Evolutionary conservation across 1,140 invertebrate genomes (phyloP).

Genomic region (Tetramorium simillimum): DNA sequence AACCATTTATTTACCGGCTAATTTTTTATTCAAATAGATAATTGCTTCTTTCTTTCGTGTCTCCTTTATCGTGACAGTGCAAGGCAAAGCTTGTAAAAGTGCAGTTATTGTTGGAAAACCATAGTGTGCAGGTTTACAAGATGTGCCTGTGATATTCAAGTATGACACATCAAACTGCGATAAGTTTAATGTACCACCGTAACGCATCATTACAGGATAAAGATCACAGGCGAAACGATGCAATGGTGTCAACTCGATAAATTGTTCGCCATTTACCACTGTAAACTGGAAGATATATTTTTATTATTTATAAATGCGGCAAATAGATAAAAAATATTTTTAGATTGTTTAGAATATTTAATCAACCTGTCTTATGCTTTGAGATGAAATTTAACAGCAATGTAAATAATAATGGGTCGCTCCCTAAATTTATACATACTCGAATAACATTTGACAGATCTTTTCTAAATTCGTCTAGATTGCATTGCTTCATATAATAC

Average conservation of each 20-base stretch:
- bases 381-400: neutral
- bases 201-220: conserved; percentile 86
- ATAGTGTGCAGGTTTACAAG: conserved; percentile 86
- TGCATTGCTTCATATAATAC: conserved; percentile 84
- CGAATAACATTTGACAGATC: conserved; percentile 85
- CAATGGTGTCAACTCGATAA: conserved; percentile 86
- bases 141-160: conserved; percentile 85
- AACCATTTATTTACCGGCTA: conserved; percentile 75
- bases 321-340: neutral
- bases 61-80: conserved; percentile 85
- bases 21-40: conserved; percentile 83
- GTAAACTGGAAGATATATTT: conserved; percentile 77
- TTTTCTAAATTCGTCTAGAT: conserved; percentile 84
- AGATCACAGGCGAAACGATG: conserved; percentile 87
- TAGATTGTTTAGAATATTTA: neutral
- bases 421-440: conserved; percentile 76
- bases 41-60: conserved; percentile 81
- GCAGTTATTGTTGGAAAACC: conserved; percentile 85
- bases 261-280: conserved; percentile 78
- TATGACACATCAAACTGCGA: conserved; percentile 87
- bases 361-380: neutral
- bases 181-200: conserved; percentile 85
- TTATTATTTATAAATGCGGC: neutral
- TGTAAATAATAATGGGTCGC: neutral
- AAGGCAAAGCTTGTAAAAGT: conserved; percentile 87